Conservation (phyloP, 2,113 vertebrate species). For the Colossoma macropomum region DNA sequence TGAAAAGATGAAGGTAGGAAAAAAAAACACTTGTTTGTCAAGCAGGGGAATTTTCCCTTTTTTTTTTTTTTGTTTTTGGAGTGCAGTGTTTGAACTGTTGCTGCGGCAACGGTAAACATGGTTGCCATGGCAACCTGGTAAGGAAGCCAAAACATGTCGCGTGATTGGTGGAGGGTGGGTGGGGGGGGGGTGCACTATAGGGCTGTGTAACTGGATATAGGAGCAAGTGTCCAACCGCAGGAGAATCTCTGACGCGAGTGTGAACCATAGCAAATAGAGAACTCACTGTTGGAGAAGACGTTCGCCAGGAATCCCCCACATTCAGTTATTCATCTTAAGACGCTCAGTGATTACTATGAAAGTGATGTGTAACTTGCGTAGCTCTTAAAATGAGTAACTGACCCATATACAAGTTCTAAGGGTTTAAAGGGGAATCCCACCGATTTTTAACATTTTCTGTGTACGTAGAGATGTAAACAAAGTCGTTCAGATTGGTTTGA, state of each 20-base stretch:
- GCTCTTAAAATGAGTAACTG: background rate
- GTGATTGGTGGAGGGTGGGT: constrained; percentile 71
- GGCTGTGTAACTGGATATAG: constrained; percentile 75
- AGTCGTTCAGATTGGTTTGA: too few relatives aligned
- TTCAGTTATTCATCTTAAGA: background rate
- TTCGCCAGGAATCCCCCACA: background rate
- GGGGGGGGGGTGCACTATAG: constrained; percentile 62
- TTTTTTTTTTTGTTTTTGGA: constrained; percentile 82
- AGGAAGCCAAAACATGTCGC: constrained; percentile 81
- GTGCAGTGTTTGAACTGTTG: constrained; percentile 81
- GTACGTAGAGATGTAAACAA: too few relatives aligned
- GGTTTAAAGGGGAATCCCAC: background rate
- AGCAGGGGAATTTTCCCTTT: constrained; percentile 74
- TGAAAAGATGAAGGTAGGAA: constrained; percentile 57
- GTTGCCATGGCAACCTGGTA: constrained; percentile 76
- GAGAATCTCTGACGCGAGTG: constrained; percentile 64
- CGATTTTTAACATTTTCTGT: background rate
- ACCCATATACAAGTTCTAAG: background rate
- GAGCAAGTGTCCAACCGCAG: constrained; percentile 68
- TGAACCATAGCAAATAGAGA: constrained; percentile 50
- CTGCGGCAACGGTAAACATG: constrained; percentile 81
- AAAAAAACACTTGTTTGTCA: constrained; percentile 64
- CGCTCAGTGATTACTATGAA: background rate
- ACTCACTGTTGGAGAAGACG: constrained; percentile 9
- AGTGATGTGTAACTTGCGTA: too few relatives aligned